A percentile compares a stretch with the other conserved stretches of the same genome.
These are phyloP conservation scores for Crotalus viridis DNA, from an alignment of 2,113 vertebrate genomes.

Conservation along the genomic window DNA sequence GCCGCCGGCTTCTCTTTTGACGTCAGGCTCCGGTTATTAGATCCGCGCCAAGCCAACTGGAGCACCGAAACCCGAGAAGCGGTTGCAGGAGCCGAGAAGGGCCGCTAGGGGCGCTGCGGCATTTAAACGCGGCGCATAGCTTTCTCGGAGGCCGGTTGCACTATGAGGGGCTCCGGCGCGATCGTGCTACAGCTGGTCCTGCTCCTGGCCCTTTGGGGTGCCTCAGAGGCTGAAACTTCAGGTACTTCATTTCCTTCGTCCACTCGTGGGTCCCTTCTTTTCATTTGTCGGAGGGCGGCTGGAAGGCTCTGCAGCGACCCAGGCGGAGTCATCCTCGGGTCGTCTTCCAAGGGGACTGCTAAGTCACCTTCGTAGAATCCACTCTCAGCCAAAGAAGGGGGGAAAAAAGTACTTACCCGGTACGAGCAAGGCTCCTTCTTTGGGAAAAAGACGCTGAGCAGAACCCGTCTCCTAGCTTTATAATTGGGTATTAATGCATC, in stretches of 20 bases:
- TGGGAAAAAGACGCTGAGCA: too few species aligned
- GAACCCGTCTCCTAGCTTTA: background rate
- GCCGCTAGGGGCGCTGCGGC: background rate
- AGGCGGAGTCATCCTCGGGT: background rate
- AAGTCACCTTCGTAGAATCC: background rate
- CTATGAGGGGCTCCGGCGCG: conserved; percentile 9
- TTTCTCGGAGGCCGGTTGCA: background rate
- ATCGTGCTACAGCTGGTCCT: background rate
- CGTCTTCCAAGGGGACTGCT: background rate
- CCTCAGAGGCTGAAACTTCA: background rate
- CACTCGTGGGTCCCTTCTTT: rapidly evolving
- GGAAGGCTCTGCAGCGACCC: background rate
- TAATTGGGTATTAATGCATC: too few species aligned
- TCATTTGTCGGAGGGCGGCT: background rate
- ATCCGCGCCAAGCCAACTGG: background rate
- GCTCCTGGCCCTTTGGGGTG: background rate
- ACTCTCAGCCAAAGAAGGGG: background rate
- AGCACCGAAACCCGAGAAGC: background rate
- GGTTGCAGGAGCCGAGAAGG: background rate
- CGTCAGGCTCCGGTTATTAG: background rate
- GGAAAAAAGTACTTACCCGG: background rate
- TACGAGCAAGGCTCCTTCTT: background rate
- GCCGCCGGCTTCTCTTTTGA: background rate
- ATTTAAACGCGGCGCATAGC: background rate
- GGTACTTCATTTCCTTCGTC: conserved; percentile 28